phyloP scores from a whole-genome alignment of 1,140 invertebrate genomes.

The Vanessa tameamea region DNA sequence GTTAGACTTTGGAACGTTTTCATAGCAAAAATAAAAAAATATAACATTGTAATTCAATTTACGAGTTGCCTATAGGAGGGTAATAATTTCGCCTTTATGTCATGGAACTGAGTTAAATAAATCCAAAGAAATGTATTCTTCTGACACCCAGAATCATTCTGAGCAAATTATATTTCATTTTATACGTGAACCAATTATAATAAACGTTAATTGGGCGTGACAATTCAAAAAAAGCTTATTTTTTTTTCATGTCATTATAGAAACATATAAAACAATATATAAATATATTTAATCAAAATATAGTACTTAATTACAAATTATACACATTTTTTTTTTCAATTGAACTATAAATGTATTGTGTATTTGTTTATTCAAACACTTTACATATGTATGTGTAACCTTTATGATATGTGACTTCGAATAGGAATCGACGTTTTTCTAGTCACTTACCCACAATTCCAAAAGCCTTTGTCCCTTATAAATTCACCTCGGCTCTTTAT shows the following conservation, averaged over 20 bases:
- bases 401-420: background rate
- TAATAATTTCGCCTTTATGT: constrained; percentile 27
- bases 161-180: constrained; percentile 1
- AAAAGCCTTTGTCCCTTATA: constrained; percentile 37
- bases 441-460: background rate
- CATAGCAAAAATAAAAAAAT: constrained; percentile 30
- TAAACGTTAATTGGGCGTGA: background rate
- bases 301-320: no score
- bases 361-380: background rate
- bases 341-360: no score
- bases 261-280: no score
- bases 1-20: constrained; percentile 29
- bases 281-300: no score
- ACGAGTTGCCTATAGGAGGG: constrained; percentile 20
- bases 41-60: constrained; percentile 42
- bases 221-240: background rate
- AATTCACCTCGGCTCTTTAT: constrained; percentile 53
- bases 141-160: constrained; percentile 1
- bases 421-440: background rate
- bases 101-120: constrained; percentile 6
- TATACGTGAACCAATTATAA: background rate
- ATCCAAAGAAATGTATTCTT: constrained; percentile 14
- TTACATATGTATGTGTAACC: background rate
- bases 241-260: no score
- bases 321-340: no score